phyloP scores from a whole-genome alignment of 2,113 vertebrate genomes.

The Malaclemys terrapin region DNA sequence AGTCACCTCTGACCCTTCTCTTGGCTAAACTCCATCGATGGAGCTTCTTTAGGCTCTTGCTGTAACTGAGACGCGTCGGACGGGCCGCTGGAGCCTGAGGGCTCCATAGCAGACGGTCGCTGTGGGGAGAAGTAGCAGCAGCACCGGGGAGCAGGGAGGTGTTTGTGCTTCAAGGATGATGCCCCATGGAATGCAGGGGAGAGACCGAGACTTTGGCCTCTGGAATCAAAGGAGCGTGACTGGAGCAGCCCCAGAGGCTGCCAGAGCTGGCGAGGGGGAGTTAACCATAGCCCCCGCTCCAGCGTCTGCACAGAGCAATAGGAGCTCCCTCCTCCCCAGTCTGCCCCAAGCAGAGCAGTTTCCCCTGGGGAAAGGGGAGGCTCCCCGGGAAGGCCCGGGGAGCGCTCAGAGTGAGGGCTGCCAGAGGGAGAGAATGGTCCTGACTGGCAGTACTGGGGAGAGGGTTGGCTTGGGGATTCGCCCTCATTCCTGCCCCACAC shows the following conservation, averaged over 20 bases:
- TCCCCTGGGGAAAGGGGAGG: neutral
- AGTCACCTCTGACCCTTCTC: neutral
- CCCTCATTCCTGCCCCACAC: neutral
- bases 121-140: neutral
- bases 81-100: rapidly evolving
- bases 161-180: slow-evolving; percentile 12
- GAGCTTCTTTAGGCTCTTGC: neutral
- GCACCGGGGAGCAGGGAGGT: slow-evolving; percentile 17
- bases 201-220: slow-evolving; percentile 59
- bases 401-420: rapidly evolving
- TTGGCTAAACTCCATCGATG: neutral
- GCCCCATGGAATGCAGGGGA: slow-evolving; percentile 34
- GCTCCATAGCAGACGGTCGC: neutral
- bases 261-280: slow-evolving; percentile 51
- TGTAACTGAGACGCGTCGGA: rapidly evolving
- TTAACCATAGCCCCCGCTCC: neutral
- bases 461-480: neutral
- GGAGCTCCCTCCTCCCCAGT: neutral
- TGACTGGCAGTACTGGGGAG: neutral
- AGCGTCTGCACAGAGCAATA: neutral
- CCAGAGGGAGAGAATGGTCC: neutral
- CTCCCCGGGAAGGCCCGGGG: neutral
- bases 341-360: neutral
- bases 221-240: neutral
- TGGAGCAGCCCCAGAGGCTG: neutral